Evolutionary conservation across 2,797 vertebrate genomes (phyloP).

Genomic region (Denticeps clupeoides): DNA sequence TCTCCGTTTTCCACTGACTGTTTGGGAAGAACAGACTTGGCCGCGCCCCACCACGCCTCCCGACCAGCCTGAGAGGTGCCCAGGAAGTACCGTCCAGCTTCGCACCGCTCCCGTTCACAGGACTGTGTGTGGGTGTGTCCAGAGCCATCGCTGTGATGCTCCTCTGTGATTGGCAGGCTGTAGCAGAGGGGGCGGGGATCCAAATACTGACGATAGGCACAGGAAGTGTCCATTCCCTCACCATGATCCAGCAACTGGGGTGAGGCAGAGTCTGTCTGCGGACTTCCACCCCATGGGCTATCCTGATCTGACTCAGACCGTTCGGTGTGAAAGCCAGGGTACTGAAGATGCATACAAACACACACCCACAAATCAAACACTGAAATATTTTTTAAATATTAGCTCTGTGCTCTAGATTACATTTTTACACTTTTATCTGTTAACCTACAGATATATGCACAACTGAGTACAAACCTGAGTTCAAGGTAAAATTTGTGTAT

Average conservation of each 20-base stretch:
- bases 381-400: too few species aligned
- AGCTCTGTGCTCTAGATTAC: too few species aligned
- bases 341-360: slow-evolving; percentile 48
- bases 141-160: slow-evolving; percentile 49
- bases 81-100: slow-evolving; percentile 86
- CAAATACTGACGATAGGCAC: slow-evolving; percentile 72
- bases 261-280: slow-evolving; percentile 76
- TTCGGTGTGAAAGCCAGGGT: slow-evolving; percentile 80
- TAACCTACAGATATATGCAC: too few species aligned
- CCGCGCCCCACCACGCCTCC: slow-evolving; percentile 75
- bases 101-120: slow-evolving; percentile 79
- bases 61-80: slow-evolving; percentile 69
- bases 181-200: slow-evolving; percentile 73
- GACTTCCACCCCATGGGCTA: slow-evolving; percentile 88
- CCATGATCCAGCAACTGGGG: slow-evolving; percentile 79
- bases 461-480: too few species aligned
- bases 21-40: slow-evolving; percentile 70
- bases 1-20: slow-evolving; percentile 75
- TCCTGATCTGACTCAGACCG: slow-evolving; percentile 88
- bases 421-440: too few species aligned
- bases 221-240: slow-evolving; percentile 71
- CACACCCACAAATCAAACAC: background rate
- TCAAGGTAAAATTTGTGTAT: too few species aligned
- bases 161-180: slow-evolving; percentile 56
- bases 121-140: slow-evolving; percentile 69